A percentile compares a stretch with the other conserved stretches of the same genome.
phyloP scores from a whole-genome alignment of 2,797 vertebrate species.

The Xiphophorus birchmanni region DNA sequence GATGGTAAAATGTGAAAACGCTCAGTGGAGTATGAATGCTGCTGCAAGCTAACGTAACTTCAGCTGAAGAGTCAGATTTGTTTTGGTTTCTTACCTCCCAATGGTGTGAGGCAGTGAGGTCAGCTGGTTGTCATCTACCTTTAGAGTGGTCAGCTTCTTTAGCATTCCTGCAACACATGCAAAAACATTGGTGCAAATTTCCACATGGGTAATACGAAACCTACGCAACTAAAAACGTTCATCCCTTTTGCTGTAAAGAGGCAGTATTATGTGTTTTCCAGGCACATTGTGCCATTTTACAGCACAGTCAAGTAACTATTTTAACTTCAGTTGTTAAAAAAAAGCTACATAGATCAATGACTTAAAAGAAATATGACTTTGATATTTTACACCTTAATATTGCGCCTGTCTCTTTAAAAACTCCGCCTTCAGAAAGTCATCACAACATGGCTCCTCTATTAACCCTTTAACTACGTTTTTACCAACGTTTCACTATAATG shows the following conservation, averaged over 20 bases:
- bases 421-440: too few relatives aligned
- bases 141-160: constrained; percentile 96
- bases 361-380: too few relatives aligned
- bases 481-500: too few relatives aligned
- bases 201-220: neutral
- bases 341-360: too few relatives aligned
- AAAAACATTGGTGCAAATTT: constrained; percentile 17
- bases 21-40: neutral
- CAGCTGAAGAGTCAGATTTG: constrained; percentile 1
- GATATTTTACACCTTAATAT: too few relatives aligned
- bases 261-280: too few relatives aligned
- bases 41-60: neutral
- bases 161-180: constrained; percentile 84
- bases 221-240: neutral
- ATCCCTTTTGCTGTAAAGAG: neutral
- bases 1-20: neutral
- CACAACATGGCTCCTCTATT: too few relatives aligned
- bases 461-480: too few relatives aligned
- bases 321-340: too few relatives aligned
- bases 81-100: constrained; percentile 89
- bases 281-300: too few relatives aligned
- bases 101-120: constrained; percentile 94
- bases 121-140: constrained; percentile 99
- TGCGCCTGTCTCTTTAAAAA: too few relatives aligned
- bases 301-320: too few relatives aligned